Evolutionary conservation across 2,797 vertebrate genomes (phyloP).

Genomic region (Chromobotia macracanthus): DNA sequence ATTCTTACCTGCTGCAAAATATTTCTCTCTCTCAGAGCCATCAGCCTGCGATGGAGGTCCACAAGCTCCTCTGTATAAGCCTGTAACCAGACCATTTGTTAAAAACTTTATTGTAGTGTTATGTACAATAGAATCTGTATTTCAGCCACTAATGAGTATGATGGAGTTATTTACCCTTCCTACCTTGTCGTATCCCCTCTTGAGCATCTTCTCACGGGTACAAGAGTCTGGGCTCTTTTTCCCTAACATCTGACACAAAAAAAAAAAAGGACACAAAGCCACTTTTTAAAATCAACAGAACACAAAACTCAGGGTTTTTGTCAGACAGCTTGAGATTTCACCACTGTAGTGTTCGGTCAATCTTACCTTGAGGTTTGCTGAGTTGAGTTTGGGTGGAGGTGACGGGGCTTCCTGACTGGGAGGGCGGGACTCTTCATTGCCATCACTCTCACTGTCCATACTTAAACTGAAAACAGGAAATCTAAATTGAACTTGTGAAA

Average conservation of each 20-base stretch:
- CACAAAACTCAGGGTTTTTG: not conserved
- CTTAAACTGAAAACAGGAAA: constrained; percentile 80
- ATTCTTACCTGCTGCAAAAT: constrained; percentile 91
- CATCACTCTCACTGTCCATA: constrained; percentile 94
- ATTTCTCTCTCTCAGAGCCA: constrained; percentile 94
- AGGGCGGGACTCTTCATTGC: constrained; percentile 89
- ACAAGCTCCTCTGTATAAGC: constrained; percentile 96
- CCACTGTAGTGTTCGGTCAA: not conserved
- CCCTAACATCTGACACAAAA: constrained; percentile 84
- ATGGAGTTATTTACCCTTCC: constrained; percentile 78
- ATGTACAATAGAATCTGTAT: not conserved
- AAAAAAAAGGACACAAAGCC: not conserved
- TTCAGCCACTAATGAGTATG: not conserved
- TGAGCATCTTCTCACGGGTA: constrained; percentile 92
- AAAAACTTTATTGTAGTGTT: not conserved
- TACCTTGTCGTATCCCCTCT: constrained; percentile 98
- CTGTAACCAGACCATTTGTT: constrained; percentile 67
- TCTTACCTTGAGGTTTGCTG: constrained; percentile 88
- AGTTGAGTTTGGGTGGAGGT: constrained; percentile 85
- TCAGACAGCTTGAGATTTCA: not conserved
- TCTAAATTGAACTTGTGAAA: not conserved
- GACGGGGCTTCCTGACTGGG: constrained; percentile 86
- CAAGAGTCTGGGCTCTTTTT: constrained; percentile 93
- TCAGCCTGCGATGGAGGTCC: constrained; percentile 93
- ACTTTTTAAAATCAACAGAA: not conserved